Percentiles rank a stretch among this genome's conserved stretches.
phyloP scores from a whole-genome alignment of 2,888 invertebrate species.

The Laspeyria flexula region DNA sequence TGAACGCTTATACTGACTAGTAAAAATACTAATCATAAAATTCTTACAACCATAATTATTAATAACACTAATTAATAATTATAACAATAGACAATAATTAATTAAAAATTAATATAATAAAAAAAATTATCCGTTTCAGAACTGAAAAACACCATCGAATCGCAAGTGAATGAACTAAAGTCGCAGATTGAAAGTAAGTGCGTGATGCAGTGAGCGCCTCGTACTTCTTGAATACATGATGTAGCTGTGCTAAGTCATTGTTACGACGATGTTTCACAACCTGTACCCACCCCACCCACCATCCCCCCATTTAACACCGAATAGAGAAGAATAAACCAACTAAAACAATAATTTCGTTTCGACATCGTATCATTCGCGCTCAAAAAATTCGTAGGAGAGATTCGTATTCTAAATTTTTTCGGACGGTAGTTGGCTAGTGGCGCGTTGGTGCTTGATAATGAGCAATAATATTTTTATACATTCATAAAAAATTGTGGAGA shows the following conservation, averaged over 20 bases:
- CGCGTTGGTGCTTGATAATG: slow-evolving; percentile 85
- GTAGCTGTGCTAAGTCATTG: slow-evolving; percentile 81
- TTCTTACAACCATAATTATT: background rate
- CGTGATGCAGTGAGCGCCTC: slow-evolving; percentile 93
- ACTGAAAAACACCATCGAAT: slow-evolving; percentile 98
- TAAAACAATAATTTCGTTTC: slow-evolving; percentile 55
- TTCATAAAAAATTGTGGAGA: slow-evolving; percentile 76
- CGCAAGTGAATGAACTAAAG: slow-evolving; percentile 98
- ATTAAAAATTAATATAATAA: background rate
- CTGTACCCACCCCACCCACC: slow-evolving; percentile 45
- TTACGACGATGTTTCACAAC: slow-evolving; percentile 66
- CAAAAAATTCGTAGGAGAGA: slow-evolving; percentile 73
- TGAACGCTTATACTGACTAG: no score
- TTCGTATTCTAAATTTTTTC: slow-evolving; percentile 77
- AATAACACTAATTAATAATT: no score
- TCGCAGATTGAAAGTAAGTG: slow-evolving; percentile 98
- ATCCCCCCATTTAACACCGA: slow-evolving; percentile 37
- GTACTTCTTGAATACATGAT: slow-evolving; percentile 76
- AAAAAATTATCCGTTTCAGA: slow-evolving; percentile 88
- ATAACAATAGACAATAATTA: background rate
- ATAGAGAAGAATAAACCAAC: slow-evolving; percentile 36
- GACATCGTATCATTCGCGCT: slow-evolving; percentile 74
- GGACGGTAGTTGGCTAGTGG: slow-evolving; percentile 81
- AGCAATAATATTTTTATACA: slow-evolving; percentile 87
- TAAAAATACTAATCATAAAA: background rate